Base-by-base conservation (phyloP, 2,888 invertebrate species). In the Caenorhabditis parvicauda region DNA sequence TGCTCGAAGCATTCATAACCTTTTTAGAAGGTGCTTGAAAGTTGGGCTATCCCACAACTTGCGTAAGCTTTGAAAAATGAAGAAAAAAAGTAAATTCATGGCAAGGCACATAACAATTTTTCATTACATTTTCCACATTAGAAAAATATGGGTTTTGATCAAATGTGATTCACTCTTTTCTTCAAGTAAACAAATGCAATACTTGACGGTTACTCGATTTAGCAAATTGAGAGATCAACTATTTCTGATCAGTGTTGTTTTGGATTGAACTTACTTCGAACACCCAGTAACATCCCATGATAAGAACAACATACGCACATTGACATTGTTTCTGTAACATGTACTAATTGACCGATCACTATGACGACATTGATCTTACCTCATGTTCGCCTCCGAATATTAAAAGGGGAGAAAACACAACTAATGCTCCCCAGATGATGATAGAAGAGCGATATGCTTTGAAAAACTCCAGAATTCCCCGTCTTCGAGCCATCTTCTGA, bases 221-320 rank as follows among this genome's bases (percentile, higher is more conserved):
- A n/a, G n/a, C n/a, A n/a, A n/a, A n/a, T n/a, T n/a, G n/a, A n/a
- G n/a, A n/a, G n/a, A n/a, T n/a, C n/a, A n/a, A n/a, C n/a, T n/a
- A n/a, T n/a, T n/a, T n/a, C n/a, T n/a, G n/a, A n/a, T n/a, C n/a
- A n/a, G n/a, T n/a, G n/a, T n/a, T n/a, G n/a, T n/a, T n/a, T n/a
- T n/a, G n/a, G n/a, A 24, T 27, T 14, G 4, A 37, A 48, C 21
- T 14, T 42, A 68, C 69, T 50, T 81, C 80, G 44, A 60, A 68
- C 39, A 76, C 75, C 80, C 80, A 80, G 48, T 76, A 81, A 25
- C 56, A 21, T 1, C 69, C 74, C 79, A 79, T 79, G 14, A 78
- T 37, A 2, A 59, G 54, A 5, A 79, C 76, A 28, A 73, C 72
- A 48, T 59, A 80, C 12, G 67, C 66, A 50, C 79, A 79, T 59